Percentiles rank a stretch among this genome's conserved stretches.
These are phyloP conservation scores for Glaucomys volans DNA, from an alignment of 2,113 vertebrate species.

Conservation along the genomic window DNA sequence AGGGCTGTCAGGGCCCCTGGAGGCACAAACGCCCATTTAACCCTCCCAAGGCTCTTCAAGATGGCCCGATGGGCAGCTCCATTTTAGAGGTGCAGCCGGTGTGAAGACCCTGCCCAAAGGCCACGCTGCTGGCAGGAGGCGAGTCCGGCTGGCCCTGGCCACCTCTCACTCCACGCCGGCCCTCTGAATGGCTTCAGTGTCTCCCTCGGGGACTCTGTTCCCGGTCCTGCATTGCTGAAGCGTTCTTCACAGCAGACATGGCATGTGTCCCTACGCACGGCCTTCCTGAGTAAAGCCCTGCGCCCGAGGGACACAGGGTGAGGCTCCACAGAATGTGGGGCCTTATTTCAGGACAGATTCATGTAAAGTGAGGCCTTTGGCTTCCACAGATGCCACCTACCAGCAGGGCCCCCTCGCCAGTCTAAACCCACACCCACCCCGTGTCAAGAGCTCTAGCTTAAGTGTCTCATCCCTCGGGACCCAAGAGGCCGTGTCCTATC, in stretches of 20 bases:
- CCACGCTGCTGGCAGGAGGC: neutral
- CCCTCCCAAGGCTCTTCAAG: neutral
- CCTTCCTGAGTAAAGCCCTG: neutral
- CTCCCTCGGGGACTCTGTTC: neutral
- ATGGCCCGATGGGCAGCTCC: neutral
- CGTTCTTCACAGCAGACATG: neutral
- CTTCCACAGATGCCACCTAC: neutral
- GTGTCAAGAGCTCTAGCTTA: neutral
- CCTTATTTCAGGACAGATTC: neutral
- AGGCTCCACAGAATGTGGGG: neutral
- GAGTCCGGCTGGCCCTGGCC: neutral
- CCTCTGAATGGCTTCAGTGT: neutral
- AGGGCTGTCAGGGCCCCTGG: neutral
- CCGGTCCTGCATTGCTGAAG: neutral
- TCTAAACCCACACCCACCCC: neutral
- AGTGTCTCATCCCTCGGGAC: neutral
- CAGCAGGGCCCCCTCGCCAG: neutral
- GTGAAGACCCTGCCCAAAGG: neutral
- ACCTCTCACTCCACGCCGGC: neutral
- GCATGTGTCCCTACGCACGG: neutral
- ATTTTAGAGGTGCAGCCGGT: neutral
- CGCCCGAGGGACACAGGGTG: too few species aligned
- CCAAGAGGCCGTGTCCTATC: too few species aligned
- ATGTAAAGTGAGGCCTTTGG: rapidly evolving
- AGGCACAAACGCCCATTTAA: neutral